A percentile compares a stretch with the other conserved stretches of the same genome.
Evolutionary conservation across 2,797 vertebrate genomes (phyloP).

Genomic region (Eulemur albifrons): DNA sequence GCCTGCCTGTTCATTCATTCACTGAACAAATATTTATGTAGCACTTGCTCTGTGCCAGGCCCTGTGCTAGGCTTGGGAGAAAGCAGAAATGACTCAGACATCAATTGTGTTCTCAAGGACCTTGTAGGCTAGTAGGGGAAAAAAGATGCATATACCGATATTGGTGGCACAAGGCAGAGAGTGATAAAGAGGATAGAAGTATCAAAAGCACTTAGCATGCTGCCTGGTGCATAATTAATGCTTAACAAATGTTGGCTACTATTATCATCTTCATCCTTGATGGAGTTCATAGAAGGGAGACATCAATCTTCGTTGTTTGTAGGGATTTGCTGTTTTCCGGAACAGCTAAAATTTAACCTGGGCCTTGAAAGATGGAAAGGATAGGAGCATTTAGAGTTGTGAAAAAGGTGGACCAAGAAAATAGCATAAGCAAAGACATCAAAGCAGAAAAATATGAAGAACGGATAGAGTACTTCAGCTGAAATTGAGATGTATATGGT

Average conservation of each 20-base stretch:
- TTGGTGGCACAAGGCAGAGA: background rate
- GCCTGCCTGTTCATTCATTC: conserved; percentile 45
- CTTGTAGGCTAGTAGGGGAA: background rate
- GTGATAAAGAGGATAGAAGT: background rate
- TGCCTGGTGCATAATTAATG: background rate
- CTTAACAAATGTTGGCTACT: background rate
- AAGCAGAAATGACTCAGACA: conserved; percentile 49
- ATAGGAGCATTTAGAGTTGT: background rate
- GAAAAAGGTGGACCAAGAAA: background rate
- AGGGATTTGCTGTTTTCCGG: background rate
- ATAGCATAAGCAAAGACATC: background rate
- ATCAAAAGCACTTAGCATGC: background rate
- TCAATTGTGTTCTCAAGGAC: conserved; percentile 1
- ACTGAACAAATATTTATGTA: conserved; percentile 68
- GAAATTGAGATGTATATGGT: background rate
- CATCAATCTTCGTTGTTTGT: background rate
- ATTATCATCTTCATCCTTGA: background rate
- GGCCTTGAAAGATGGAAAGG: background rate
- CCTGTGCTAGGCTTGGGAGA: conserved; percentile 41
- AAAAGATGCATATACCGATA: background rate
- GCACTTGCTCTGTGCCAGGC: conserved; percentile 53
- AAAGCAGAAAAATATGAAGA: background rate
- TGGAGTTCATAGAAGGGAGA: background rate
- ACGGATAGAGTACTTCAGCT: background rate
- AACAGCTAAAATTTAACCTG: background rate